phyloP scores from a whole-genome alignment of 1,140 invertebrate genomes.

The Megathymus violae region DNA sequence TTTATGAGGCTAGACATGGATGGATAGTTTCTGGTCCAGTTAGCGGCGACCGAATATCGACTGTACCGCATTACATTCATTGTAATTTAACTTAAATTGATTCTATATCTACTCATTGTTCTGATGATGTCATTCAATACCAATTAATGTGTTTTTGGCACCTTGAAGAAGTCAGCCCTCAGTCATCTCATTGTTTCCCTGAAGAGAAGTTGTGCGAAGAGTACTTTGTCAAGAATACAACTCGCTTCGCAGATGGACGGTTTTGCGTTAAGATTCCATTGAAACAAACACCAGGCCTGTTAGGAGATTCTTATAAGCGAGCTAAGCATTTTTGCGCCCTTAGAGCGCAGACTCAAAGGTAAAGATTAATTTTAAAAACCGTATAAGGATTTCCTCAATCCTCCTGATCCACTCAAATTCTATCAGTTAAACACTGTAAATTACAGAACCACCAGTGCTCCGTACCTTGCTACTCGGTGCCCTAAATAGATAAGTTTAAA shows the following conservation, averaged over 20 bases:
- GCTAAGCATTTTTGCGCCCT: conserved; percentile 34
- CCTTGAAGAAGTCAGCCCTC: conserved; percentile 34
- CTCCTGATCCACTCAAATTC: too few relatives aligned
- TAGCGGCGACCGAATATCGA: too few relatives aligned
- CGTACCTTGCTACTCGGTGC: too few relatives aligned
- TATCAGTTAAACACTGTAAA: too few relatives aligned
- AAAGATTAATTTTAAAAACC: conserved; percentile 27
- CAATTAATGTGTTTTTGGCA: too few relatives aligned
- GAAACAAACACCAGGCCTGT: conserved; percentile 20
- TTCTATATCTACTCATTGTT: too few relatives aligned
- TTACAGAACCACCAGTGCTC: too few relatives aligned
- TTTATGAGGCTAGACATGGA: too few relatives aligned
- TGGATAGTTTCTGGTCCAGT: too few relatives aligned
- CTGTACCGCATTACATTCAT: too few relatives aligned
- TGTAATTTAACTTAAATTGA: too few relatives aligned
- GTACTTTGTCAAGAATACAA: conserved; percentile 40
- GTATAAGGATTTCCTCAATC: conserved; percentile 35
- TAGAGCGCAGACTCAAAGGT: conserved; percentile 29
- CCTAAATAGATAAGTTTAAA: too few relatives aligned
- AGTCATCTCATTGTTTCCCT: conserved; percentile 33
- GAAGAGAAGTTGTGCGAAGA: conserved; percentile 43
- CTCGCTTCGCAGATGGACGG: conserved; percentile 30
- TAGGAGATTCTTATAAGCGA: conserved; percentile 23
- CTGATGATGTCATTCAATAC: neutral
- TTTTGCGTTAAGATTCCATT: conserved; percentile 44